Evolutionary conservation across 2,113 vertebrate genomes (phyloP), one percentile per base, ranked within the genome.

Genomic region (Boleophthalmus pectinirostris): DNA sequence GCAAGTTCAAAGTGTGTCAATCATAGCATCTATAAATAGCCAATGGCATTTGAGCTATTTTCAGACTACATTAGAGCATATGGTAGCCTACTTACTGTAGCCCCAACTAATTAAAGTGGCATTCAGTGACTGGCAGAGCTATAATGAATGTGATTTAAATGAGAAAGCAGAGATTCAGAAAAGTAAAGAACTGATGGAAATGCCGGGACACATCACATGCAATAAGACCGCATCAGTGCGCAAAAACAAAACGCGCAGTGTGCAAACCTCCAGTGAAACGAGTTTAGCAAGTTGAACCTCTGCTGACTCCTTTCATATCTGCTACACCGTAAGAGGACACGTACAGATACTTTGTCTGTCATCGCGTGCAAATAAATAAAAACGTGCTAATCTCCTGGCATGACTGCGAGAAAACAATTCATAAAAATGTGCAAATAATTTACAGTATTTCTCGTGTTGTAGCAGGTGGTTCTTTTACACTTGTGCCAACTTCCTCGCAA

Each of bases 221-320:
- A 69, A 79, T 79, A 60, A 64, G 14, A 66, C 63, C 73, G 77
- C 80, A 68, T 83, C 33, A 75, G 73, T 83, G 85, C 84, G 89
- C 78, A 79, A 68, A 66, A 72, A 90, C 88, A 89, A 75, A 43
- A 3, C 20, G 21, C 66, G 67, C 64, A 46, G 75, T 87, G 66
- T 75, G 0, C 1, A 3, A 29, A 53, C 20, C 15, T 25, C 60
- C 8, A 2, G 29, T 5, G 47, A 24, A 88, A 92, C 90, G 70
- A 85, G 90, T 92, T 84, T 11, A 46, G 9, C 87, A 43, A 87
- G 88, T 90, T 81, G 58, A 69, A 66, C 63, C 21, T 72, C 68
- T 82, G 77, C 73, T 72, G 79, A 43, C 38, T 43, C 38, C 68
- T 77, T 66, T 54, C 51, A 21, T 56, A n/a, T 13, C 61, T n/a